These are phyloP conservation scores for Agrilus mali DNA, from an alignment of 2,888 invertebrate species.

Conservation along the genomic window DNA sequence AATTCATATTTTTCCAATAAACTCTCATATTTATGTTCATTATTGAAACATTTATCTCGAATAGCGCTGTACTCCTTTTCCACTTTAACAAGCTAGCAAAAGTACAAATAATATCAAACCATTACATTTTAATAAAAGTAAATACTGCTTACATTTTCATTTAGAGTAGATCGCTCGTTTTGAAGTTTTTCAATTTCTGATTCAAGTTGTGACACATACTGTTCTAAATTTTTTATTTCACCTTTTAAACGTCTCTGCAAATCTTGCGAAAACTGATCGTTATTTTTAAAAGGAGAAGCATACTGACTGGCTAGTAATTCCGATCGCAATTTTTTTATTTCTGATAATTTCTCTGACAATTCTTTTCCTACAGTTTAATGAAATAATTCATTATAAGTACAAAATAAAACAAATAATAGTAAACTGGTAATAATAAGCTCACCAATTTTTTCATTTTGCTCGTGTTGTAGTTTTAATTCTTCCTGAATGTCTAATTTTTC, in stretches of 20 bases:
- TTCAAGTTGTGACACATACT: slow-evolving; percentile 38
- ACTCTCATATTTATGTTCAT: slow-evolving; percentile 21
- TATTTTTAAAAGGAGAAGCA: slow-evolving; percentile 24
- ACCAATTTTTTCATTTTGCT: slow-evolving; percentile 42
- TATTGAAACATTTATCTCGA: slow-evolving; percentile 23
- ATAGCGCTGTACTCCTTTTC: slow-evolving; percentile 25
- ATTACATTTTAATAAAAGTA: background rate
- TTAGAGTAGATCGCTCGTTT: slow-evolving; percentile 39
- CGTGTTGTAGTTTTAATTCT: slow-evolving; percentile 41
- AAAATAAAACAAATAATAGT: background rate
- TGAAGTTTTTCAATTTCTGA: slow-evolving; percentile 39
- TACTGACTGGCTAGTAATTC: slow-evolving; percentile 25
- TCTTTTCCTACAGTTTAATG: slow-evolving; percentile 21
- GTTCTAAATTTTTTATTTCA: slow-evolving; percentile 42
- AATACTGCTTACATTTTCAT: slow-evolving; percentile 25
- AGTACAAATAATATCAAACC: slow-evolving; percentile 20
- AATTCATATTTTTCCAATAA: slow-evolving; percentile 20
- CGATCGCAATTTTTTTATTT: slow-evolving; percentile 29
- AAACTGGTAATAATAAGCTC: slow-evolving; percentile 9
- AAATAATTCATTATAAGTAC: background rate
- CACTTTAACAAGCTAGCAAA: slow-evolving; percentile 30
- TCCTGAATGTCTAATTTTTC: slow-evolving; percentile 50
- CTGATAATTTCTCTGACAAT: slow-evolving; percentile 29
- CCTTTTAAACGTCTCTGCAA: slow-evolving; percentile 28
- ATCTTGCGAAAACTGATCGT: slow-evolving; percentile 20